These are phyloP conservation scores for Ommatoiulus sabulosus DNA, from an alignment of 2,888 invertebrate genomes.

Conservation along the genomic window DNA sequence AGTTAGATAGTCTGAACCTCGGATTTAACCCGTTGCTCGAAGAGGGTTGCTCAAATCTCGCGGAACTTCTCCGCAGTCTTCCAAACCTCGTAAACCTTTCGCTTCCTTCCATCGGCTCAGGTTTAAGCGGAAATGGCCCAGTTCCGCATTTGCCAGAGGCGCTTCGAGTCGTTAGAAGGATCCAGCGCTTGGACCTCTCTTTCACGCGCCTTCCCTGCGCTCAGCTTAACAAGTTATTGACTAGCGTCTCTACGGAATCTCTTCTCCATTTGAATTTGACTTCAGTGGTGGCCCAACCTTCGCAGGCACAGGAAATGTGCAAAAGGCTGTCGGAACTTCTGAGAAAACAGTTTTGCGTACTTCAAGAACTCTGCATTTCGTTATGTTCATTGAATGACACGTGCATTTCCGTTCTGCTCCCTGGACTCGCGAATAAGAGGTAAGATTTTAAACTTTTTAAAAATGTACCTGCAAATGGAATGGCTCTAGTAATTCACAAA, in stretches of 20 bases:
- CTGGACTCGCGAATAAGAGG: background rate
- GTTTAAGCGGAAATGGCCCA: no score
- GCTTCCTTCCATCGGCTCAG: background rate
- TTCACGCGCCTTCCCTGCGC: background rate
- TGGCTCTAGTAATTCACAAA: no score
- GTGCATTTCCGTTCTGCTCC: background rate
- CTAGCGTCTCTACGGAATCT: background rate
- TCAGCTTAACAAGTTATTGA: background rate
- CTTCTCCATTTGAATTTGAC: constrained; percentile 36
- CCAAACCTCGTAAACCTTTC: background rate
- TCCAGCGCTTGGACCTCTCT: constrained; percentile 41
- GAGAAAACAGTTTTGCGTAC: background rate
- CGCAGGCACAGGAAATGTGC: constrained; percentile 5
- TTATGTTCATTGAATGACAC: constrained; percentile 28
- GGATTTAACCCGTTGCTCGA: constrained; percentile 55
- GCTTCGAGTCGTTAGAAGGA: background rate
- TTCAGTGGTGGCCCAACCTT: background rate
- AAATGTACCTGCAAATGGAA: no score
- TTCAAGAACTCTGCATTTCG: background rate
- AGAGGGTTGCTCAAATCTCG: constrained; percentile 42
- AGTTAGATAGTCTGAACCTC: constrained; percentile 16
- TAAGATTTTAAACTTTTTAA: no score
- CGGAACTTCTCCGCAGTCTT: background rate
- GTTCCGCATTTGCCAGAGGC: constrained; percentile 8
- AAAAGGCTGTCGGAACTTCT: constrained; percentile 5